Evolutionary conservation across 2,888 invertebrate species (phyloP), one percentile per base, ranked within the genome.

Genomic region (Aspidiotus destructor): DNA sequence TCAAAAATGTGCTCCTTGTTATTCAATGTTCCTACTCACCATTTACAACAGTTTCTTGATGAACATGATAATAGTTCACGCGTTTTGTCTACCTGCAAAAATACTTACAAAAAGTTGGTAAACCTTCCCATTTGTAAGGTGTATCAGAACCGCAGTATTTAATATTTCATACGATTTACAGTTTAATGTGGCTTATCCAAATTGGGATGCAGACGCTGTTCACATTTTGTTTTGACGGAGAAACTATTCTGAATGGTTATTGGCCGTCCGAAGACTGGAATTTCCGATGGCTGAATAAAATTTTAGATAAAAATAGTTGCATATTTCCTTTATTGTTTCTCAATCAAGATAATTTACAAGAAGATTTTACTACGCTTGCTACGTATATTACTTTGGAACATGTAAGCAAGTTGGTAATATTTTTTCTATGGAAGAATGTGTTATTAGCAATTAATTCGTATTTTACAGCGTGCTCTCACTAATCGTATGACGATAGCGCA

Each of bases 251-350:
- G 58, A 55, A 41, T 15, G 67, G 67, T 11, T 15, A 40, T 15
- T 67, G 67, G 67, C 67, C 67, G 8, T 40, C 40, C 8, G 67
- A 67, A 48, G 67, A 67, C 41, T 67, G 67, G 67, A 67, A 67
- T 67, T 67, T 67, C 40, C 41, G 67, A 48, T 67, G 67, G 67
- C 15, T 67, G 16, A 60, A 52, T 52, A 67, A 60, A 40, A 48
- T 67, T n/a, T 48, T 60, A 58, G 57, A 44, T 48, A 58, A 60
- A 67, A 44, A 42, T 9, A 48, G 48, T n/a, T 58, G 58, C 44
- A 48, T 58, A 40, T 67, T 67, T 67, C 67, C 67, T 13, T 40
- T 67, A 8, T 17, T 67, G 16, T 48, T 67, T 40, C 58, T 67
- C 11, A 60, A 67, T 48, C 28, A 42, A 1, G 67, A 67, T 9